phyloP scores from a whole-genome alignment of 1,140 invertebrate genomes.

The Drosophila equinoxialis region DNA sequence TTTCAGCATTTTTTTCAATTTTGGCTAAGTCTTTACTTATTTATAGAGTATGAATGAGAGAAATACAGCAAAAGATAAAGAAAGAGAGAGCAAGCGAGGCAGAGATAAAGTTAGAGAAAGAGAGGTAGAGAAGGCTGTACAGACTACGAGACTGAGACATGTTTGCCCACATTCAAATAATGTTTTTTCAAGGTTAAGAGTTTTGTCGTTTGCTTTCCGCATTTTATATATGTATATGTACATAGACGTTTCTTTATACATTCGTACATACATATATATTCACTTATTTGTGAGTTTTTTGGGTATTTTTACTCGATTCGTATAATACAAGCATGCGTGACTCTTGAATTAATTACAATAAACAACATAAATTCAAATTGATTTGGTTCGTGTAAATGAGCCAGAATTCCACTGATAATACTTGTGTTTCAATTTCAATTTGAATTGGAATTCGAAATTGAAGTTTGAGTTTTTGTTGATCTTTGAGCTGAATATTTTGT shows the following conservation, averaged over 20 bases:
- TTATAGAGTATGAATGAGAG: constrained; percentile 4
- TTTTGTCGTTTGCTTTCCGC: constrained; percentile 58
- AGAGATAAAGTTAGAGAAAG: constrained; percentile 20
- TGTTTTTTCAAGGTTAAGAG: constrained; percentile 67
- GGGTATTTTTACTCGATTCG: constrained; percentile 5
- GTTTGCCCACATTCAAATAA: constrained; percentile 59
- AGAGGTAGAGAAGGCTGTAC: constrained; percentile 2
- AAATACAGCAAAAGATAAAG: not conserved
- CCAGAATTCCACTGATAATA: constrained; percentile 53
- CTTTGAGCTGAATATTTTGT: not conserved
- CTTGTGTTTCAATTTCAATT: constrained; percentile 1
- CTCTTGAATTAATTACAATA: constrained; percentile 58
- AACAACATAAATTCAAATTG: constrained; percentile 43
- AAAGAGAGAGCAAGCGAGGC: constrained; percentile 15
- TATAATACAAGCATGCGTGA: constrained; percentile 47
- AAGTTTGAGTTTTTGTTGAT: not conserved
- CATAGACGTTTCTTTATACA: not conserved
- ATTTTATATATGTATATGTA: constrained; percentile 28
- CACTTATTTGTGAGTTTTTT: constrained; percentile 20
- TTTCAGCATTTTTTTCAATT: constrained; percentile 27
- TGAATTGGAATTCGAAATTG: not conserved
- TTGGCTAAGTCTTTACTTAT: constrained; percentile 20
- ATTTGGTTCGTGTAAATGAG: constrained; percentile 29
- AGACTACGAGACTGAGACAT: constrained; percentile 39
- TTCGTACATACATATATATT: not conserved